Evolutionary conservation across 2,113 vertebrate genomes (phyloP), one percentile per base, ranked within the genome.

Genomic region (Apodemus speciosus): DNA sequence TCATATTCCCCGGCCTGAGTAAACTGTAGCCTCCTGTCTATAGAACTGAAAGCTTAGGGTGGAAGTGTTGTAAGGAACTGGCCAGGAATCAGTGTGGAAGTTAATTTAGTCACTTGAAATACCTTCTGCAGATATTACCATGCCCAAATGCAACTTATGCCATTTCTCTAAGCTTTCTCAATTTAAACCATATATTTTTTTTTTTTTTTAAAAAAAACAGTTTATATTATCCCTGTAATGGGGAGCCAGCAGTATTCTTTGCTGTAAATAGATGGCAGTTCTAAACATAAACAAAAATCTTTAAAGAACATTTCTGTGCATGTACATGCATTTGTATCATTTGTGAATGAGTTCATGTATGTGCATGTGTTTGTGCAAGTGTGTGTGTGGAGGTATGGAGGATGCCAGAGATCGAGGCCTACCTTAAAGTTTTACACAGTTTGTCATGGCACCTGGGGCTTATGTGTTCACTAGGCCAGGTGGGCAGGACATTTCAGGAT

Each of bases 31-130:
- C 83, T 25, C 62, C 10, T 91, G 10, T 46, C 27, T 89, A 75
- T 1, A 84, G 25, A 89, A 73, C 49, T 77, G 62, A 92, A 92
- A 89, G 81, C 62, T 14, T 2, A n/a, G 5, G 32, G n/a, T 72
- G 15, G 77, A 85, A 85, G 72, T 95, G 69, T 58, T 86, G 76
- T 27, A 5, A 85, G 20, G 53, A 77, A 40, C 93, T 92, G 88
- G 64, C 25, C 72, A 73, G 68, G 32, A 77, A 18, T 86, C 56
- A 43, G 40, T 86, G 32, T 46, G 46, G 68, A 60, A 77, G 27
- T 6, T 64, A 62, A 60, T 68, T 83, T 51, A 64, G 64, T 91
- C n/a, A 79, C 25, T 83, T 81, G 68, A 7, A 35, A 89, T 89
- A 77, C 35, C 46, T 14, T 30, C 6, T 56, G 3, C 4, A 16